A percentile compares a stretch with the other conserved stretches of the same genome.
Conservation (phyloP, 2,888 invertebrate species). For the Eupithecia abbreviata region DNA sequence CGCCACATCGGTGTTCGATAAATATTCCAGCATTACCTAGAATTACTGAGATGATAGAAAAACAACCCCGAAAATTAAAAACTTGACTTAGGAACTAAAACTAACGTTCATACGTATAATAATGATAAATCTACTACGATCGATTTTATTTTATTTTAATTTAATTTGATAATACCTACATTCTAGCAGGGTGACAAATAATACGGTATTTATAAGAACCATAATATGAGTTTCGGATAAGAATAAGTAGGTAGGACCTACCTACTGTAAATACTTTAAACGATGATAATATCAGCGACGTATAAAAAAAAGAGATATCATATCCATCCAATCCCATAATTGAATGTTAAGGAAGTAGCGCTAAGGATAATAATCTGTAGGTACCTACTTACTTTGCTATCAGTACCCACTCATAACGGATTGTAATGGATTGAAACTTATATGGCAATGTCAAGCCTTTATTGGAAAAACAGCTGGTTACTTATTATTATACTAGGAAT, state of each 20-base stretch:
- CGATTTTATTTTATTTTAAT: too few relatives aligned
- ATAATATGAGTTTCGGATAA: background rate
- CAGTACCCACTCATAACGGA: background rate
- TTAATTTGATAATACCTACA: too few relatives aligned
- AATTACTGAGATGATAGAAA: background rate
- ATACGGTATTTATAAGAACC: background rate
- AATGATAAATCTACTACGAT: too few relatives aligned
- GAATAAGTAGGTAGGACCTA: background rate
- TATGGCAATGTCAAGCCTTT: constrained; percentile 12
- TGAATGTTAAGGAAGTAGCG: constrained; percentile 7
- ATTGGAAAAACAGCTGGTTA: constrained; percentile 11
- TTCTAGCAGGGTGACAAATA: too few relatives aligned
- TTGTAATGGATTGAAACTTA: background rate
- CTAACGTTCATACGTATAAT: too few relatives aligned
- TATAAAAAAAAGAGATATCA: background rate
- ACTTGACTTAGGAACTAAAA: background rate
- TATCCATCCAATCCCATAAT: constrained; percentile 9
- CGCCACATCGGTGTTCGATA: background rate
- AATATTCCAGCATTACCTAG: too few relatives aligned
- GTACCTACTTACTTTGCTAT: background rate
- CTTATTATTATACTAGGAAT: background rate
- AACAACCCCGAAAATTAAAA: background rate
- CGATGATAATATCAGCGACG: background rate
- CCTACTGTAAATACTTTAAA: background rate
- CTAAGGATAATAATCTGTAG: background rate